Conservation (phyloP, 1,140 invertebrate species). For the Ctenoplectra terminalis region DNA sequence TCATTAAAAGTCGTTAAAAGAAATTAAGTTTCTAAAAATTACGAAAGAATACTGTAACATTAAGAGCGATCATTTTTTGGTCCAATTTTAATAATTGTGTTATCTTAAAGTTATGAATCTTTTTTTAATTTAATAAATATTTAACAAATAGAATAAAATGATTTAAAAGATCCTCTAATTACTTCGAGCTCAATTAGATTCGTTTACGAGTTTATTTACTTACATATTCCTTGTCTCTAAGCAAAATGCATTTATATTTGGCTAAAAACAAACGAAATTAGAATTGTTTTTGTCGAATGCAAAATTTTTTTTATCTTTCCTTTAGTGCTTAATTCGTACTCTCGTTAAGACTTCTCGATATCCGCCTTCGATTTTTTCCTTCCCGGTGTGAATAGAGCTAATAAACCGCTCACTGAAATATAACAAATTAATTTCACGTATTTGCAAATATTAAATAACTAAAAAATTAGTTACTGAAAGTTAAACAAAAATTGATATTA, state of each 20-base stretch:
- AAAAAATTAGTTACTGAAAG: not conserved
- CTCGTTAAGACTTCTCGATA: conserved; percentile 31
- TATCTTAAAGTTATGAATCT: not conserved
- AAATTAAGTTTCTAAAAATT: not conserved
- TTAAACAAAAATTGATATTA: too few relatives aligned
- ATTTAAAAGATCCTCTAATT: not conserved
- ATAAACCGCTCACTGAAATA: conserved; percentile 67
- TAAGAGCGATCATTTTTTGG: too few relatives aligned
- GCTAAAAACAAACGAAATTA: not conserved
- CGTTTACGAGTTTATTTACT: not conserved
- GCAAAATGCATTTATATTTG: conserved; percentile 26
- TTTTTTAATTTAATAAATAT: too few relatives aligned
- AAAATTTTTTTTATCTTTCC: not conserved
- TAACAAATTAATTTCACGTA: conserved; percentile 25
- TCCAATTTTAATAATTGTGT: not conserved
- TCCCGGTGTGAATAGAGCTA: conserved; percentile 61
- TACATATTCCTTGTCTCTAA: not conserved
- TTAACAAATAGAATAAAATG: too few relatives aligned
- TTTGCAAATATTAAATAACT: not conserved
- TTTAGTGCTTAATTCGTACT: not conserved
- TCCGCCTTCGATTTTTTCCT: conserved; percentile 43
- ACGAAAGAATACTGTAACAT: conserved; percentile 10
- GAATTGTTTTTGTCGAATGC: not conserved
- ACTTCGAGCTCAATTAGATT: not conserved
- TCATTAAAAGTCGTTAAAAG: not conserved